Evolutionary conservation across 2,888 invertebrate species (phyloP).

Genomic region (Dione vanillae): DNA sequence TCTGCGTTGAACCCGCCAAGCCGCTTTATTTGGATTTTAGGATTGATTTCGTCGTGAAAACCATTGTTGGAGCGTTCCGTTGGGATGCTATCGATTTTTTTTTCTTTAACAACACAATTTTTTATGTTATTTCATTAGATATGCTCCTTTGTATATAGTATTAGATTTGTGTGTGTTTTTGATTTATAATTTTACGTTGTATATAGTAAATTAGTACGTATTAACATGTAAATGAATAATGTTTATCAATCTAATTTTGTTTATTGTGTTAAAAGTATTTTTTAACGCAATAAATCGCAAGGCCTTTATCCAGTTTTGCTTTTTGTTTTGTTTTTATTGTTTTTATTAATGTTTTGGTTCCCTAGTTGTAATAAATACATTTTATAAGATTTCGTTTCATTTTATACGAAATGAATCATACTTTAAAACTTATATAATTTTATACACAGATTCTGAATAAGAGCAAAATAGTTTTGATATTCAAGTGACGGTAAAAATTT

Average conservation of each 20-base stretch:
- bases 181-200: background rate
- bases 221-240: background rate
- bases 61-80: slow-evolving; percentile 26
- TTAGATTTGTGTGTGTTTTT: background rate
- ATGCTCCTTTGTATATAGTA: background rate
- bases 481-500: background rate
- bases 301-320: too few relatives aligned
- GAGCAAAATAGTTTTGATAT: background rate
- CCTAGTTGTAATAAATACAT: too few relatives aligned
- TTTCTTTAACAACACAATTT: background rate
- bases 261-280: too few relatives aligned
- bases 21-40: slow-evolving; percentile 44
- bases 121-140: background rate
- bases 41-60: slow-evolving; percentile 41
- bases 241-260: too few relatives aligned
- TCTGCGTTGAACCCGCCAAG: slow-evolving; percentile 40
- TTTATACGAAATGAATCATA: too few relatives aligned
- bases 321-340: too few relatives aligned
- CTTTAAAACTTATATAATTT: background rate
- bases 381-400: too few relatives aligned
- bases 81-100: slow-evolving; percentile 12
- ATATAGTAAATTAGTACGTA: background rate
- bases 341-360: too few relatives aligned
- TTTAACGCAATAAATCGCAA: too few relatives aligned
- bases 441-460: background rate